These are phyloP conservation scores for Empis stercorea DNA, from an alignment of 2,888 invertebrate species.

Conservation along the genomic window DNA sequence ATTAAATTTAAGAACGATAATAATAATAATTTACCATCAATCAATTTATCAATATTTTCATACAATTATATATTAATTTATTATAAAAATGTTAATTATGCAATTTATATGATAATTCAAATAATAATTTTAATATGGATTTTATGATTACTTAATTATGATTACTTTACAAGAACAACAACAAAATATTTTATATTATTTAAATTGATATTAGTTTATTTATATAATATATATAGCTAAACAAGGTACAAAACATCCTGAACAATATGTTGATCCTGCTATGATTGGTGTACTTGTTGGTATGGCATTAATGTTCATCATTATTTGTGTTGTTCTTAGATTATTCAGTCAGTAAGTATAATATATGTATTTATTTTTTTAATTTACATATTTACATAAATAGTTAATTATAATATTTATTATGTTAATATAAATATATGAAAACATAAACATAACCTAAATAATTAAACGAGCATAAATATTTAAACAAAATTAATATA, in stretches of 20 bases:
- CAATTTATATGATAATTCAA: background rate
- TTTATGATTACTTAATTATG: too few relatives aligned
- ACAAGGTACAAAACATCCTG: conserved; percentile 30
- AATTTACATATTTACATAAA: background rate
- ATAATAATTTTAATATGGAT: too few relatives aligned
- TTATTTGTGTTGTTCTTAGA: conserved; percentile 81
- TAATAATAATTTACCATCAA: too few relatives aligned
- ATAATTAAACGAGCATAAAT: background rate
- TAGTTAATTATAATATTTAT: background rate
- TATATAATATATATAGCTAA: background rate
- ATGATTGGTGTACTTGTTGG: conserved; percentile 84
- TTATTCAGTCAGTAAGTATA: conserved; percentile 77
- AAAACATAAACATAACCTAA: background rate
- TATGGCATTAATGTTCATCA: conserved; percentile 87
- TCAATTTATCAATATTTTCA: too few relatives aligned
- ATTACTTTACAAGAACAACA: background rate
- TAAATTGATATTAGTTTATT: background rate
- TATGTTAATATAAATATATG: too few relatives aligned
- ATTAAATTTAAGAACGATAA: too few relatives aligned
- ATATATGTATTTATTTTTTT: conserved; percentile 4
- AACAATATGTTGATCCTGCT: conserved; percentile 68
- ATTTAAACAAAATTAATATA: background rate
- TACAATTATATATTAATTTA: too few relatives aligned
- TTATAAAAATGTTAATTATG: background rate
- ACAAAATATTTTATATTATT: background rate